phyloP scores from a whole-genome alignment of 2,113 vertebrate genomes.

The Centropus bengalensis region DNA sequence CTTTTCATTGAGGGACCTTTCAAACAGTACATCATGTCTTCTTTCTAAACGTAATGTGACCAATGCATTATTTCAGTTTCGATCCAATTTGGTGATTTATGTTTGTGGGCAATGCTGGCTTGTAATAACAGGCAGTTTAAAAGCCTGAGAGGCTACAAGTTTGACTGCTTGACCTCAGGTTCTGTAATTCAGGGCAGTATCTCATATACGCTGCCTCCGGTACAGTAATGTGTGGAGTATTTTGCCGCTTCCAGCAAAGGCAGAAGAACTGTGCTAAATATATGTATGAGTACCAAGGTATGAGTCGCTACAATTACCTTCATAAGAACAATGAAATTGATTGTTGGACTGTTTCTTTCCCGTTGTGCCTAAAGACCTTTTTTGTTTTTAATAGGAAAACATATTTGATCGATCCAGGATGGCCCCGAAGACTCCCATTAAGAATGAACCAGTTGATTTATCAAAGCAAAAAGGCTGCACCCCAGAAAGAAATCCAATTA shows the following conservation, averaged over 20 bases:
- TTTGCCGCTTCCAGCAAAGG: background rate
- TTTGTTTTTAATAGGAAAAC: constrained; percentile 85
- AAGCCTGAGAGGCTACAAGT: background rate
- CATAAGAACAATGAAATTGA: background rate
- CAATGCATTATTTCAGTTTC: background rate
- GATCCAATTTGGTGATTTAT: background rate
- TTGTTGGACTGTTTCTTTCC: background rate
- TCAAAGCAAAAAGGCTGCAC: constrained; percentile 76
- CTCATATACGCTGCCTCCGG: background rate
- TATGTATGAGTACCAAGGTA: background rate
- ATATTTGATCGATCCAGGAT: constrained; percentile 84
- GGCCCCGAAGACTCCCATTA: constrained; percentile 82
- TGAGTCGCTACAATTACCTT: background rate
- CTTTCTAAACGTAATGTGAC: background rate
- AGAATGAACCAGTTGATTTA: constrained; percentile 79
- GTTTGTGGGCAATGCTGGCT: background rate
- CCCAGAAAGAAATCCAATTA: constrained; percentile 83
- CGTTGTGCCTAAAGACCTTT: constrained; percentile 21
- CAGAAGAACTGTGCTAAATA: constrained; percentile 12
- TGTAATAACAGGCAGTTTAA: background rate
- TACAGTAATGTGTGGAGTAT: background rate
- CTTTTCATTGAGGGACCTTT: background rate
- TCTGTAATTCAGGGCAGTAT: background rate
- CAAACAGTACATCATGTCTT: background rate
- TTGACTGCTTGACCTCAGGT: background rate